Evolutionary conservation across 2,888 invertebrate species (phyloP), one percentile per base, ranked within the genome.

Genomic region (Unio pictorum): DNA sequence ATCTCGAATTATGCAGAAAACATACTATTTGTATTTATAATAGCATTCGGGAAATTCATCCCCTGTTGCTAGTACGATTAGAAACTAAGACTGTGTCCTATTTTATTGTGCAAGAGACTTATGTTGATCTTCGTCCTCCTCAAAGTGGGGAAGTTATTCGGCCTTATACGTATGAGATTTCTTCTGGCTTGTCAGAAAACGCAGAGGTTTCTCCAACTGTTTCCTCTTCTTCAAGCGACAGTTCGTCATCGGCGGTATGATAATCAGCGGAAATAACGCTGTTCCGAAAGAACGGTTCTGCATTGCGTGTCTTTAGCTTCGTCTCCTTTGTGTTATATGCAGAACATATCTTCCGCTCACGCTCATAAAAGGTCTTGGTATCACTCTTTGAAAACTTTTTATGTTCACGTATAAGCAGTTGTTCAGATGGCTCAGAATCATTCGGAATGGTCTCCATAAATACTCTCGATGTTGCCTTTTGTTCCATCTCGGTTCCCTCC

Each of bases 191-290:
- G 45, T 11, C 45, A 45, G 45, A 11, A 45, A 45, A 45, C 3
- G 15, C 11, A 2, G 45, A 45, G 11, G 8, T 45, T 45, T 2
- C 45, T 45, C 45, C 45, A 11, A 45, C 8, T 45, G 45, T 45
- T 2, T 61, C 34, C 26, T 58, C 54, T 55, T 17, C 66, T 0
- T 65, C 59, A 23, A 45, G 23, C 0, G 63, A 59, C 8, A 30
- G 66, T 20, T 68, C 72, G 34, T 74, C 76, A 6, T 68, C 76
- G 20, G 76, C 76, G 5, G 76, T 76, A 57, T 74, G 68, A 57
- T 70, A 76, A 54, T 71, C 71, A 15, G 60, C 57, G 11, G 76
- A 76, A 8, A 68, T 58, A n/a, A 62, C 55, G 58, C 76, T 76
- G 54, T 65, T 70, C 4, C 68, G 54, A n/a, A 58, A 60, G 45